phyloP scores from a whole-genome alignment of 2,888 invertebrate genomes.

The Apamea crenata region DNA sequence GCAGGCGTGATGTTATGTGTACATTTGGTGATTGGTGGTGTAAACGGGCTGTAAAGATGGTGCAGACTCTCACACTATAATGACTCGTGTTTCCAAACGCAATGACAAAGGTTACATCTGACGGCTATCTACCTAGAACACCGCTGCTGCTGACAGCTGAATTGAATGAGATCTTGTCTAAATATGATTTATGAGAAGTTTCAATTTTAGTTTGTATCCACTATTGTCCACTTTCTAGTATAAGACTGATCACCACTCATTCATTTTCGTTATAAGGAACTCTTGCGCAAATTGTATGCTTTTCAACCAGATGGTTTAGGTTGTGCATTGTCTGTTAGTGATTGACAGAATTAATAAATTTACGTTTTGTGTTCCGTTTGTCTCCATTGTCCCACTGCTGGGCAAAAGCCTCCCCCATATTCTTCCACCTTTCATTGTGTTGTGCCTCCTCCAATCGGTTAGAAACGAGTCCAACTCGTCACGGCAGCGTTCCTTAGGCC shows the following conservation, averaged over 20 bases:
- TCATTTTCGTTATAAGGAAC: too few species aligned
- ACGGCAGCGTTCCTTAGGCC: too few species aligned
- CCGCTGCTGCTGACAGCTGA: constrained; percentile 5
- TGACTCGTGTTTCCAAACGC: background rate
- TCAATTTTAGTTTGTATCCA: constrained; percentile 5
- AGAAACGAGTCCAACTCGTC: too few species aligned
- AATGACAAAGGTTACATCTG: constrained; percentile 6
- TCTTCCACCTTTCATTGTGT: too few species aligned
- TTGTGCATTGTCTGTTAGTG: too few species aligned
- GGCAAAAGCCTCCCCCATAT: too few species aligned
- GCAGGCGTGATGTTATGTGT: too few species aligned
- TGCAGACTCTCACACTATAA: background rate
- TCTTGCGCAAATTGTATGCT: background rate
- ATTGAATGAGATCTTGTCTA: constrained; percentile 38
- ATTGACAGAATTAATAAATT: too few species aligned
- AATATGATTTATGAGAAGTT: constrained; percentile 31
- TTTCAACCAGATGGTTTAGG: too few species aligned
- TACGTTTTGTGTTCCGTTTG: too few species aligned
- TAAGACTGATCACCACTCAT: background rate
- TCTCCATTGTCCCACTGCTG: too few species aligned
- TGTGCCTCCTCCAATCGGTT: too few species aligned
- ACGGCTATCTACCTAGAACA: background rate
- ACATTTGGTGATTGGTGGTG: background rate
- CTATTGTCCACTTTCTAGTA: background rate
- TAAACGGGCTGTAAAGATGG: background rate